Percentiles rank a stretch among this genome's conserved stretches.
phyloP scores from a whole-genome alignment of 2,113 vertebrate genomes.

The Pan troglodytes region DNA sequence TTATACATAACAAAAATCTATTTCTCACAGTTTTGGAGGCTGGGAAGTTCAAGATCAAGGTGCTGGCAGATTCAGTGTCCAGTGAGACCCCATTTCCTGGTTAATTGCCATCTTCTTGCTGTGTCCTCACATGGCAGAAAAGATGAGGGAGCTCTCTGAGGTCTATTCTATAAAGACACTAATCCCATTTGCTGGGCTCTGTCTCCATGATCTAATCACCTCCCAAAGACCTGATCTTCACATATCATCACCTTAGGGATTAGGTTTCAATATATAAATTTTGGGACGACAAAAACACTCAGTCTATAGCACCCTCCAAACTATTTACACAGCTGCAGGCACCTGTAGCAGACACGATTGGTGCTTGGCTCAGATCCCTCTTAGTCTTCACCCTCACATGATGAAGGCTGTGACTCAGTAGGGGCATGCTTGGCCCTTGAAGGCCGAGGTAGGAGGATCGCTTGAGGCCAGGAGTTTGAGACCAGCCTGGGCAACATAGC shows the following conservation, averaged over 20 bases:
- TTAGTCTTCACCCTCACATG: too few relatives aligned
- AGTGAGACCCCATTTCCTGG: neutral
- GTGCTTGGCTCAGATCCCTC: neutral
- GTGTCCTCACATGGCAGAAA: neutral
- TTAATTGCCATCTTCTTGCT: neutral
- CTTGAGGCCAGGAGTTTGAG: too few relatives aligned
- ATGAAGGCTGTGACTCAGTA: too few relatives aligned
- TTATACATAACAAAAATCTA: neutral
- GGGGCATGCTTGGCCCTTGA: too few relatives aligned
- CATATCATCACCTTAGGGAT: neutral
- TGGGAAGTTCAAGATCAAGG: neutral
- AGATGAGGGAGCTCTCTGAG: neutral
- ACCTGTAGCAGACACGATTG: fast-evolving
- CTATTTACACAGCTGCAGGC: neutral
- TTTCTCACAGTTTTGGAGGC: neutral
- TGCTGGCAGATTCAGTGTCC: neutral
- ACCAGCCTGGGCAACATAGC: too few relatives aligned
- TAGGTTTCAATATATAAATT: neutral
- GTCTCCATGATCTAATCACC: neutral
- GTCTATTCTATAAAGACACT: neutral
- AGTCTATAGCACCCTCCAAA: neutral
- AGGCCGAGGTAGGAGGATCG: neutral
- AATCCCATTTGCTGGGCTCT: neutral
- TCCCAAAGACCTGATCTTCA: neutral
- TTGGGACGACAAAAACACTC: neutral